Base-by-base conservation (phyloP, 2,797 vertebrate species). In the Trachurus trachurus region DNA sequence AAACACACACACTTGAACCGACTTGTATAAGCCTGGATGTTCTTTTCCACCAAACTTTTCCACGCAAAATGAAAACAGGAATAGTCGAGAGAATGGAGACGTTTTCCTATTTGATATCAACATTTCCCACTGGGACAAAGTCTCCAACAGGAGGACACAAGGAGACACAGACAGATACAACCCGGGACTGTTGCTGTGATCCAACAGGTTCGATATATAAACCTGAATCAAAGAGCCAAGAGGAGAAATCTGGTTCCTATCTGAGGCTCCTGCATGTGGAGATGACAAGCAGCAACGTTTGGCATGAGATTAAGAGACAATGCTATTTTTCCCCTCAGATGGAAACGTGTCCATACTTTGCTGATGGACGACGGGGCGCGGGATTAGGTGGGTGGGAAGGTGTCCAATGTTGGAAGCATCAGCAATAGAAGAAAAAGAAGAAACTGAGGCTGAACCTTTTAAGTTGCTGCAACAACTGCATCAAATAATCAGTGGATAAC, bases 271-370 rank as follows among this genome's bases (percentile, higher is more conserved):
- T 77, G 56, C 86, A 56, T 76, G 80, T 81, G 82, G 66, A 88
- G 81, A 86, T 58, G 77, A 81, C 71, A 74, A 66, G 29, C 57
- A 80, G 61, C 64, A 62, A 62, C 11, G 21, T 81, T 71, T 93
- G 92, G 92, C 87, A 85, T 9, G 26, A 84, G 89, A 91, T 89
- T 78, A 86, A 89, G 60, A 77, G 58, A 88, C 22, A 77, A 42
- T 8, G 40, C 62, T 5, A 50, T 54, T 71, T 39, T 75, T 34
- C 26, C 31, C 59, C 19, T 82, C 79, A 54, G 64, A 82, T 81
- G 78, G 74, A 81, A 73, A 76, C 17, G 57, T 73, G 80, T 81
- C 29, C 11, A 3, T 64, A 45, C 53, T 64, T 76, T 40, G 62
- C 8, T 21, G 50, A 4, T 53, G 22, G 45, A n/a, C 26, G 45